A percentile compares a stretch with the other conserved stretches of the same genome.
These are phyloP conservation scores for Festucalex cinctus DNA, from an alignment of 2,113 vertebrate species.

Conservation along the genomic window DNA sequence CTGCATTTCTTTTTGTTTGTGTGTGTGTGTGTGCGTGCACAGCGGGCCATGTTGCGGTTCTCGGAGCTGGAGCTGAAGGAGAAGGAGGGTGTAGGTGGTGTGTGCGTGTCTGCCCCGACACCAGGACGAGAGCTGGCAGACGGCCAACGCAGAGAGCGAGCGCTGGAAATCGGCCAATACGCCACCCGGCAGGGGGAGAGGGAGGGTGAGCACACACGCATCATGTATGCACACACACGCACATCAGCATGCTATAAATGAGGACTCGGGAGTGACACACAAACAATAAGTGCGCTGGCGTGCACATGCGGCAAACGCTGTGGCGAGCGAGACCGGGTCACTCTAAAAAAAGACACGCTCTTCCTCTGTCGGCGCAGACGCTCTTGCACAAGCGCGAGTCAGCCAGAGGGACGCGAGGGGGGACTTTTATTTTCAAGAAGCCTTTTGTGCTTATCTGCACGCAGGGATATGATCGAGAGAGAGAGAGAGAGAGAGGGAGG, in stretches of 20 bases:
- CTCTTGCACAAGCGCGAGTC: slow-evolving; percentile 37
- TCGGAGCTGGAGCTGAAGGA: slow-evolving; percentile 98
- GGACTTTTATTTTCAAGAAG: slow-evolving; percentile 67
- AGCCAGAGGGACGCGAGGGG: slow-evolving; percentile 27
- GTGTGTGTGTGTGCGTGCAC: slow-evolving; percentile 61
- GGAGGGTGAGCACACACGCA: slow-evolving; percentile 62
- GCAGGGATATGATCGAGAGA: slow-evolving; percentile 42
- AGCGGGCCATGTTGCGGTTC: slow-evolving; percentile 99
- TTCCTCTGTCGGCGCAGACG: slow-evolving; percentile 19
- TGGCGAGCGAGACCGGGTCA: slow-evolving; percentile 58
- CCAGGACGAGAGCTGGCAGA: slow-evolving; percentile 86
- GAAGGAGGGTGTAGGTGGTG: slow-evolving; percentile 80
- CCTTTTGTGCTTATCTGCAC: slow-evolving; percentile 65
- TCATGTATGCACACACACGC: slow-evolving; percentile 8
- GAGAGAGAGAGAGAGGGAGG: slow-evolving; percentile 41
- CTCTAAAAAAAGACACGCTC: slow-evolving; percentile 46
- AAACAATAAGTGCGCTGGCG: slow-evolving; percentile 50
- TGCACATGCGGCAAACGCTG: slow-evolving; percentile 53
- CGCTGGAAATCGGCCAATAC: slow-evolving; percentile 84
- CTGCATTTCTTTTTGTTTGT: slow-evolving; percentile 51
- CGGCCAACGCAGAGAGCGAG: slow-evolving; percentile 83
- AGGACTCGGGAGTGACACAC: slow-evolving; percentile 34
- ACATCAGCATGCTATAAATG: slow-evolving; percentile 31
- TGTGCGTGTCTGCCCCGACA: slow-evolving; percentile 64
- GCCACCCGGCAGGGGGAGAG: slow-evolving; percentile 68